These are phyloP conservation scores for Augiades crinisus DNA, from an alignment of 2,888 invertebrate genomes.

Conservation along the genomic window DNA sequence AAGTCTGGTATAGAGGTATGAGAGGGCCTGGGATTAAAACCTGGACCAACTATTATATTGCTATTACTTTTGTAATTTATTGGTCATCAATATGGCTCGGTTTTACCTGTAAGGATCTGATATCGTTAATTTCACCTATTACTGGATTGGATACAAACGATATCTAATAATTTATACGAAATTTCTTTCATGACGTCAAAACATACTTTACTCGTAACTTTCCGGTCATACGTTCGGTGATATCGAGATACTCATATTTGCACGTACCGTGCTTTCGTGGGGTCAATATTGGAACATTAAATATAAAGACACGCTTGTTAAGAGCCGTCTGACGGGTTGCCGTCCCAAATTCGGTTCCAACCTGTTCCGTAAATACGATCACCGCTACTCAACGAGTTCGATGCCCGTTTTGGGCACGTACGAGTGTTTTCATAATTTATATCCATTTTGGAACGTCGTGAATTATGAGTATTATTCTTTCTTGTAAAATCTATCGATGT, in stretches of 20 bases:
- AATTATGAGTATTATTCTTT: slow-evolving; percentile 1
- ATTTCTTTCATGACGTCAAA: too few species aligned
- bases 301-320: slow-evolving; percentile 24
- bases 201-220: background rate
- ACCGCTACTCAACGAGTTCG: slow-evolving; percentile 42
- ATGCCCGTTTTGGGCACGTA: slow-evolving; percentile 43
- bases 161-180: too few species aligned
- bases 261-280: slow-evolving; percentile 1
- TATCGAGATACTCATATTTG: background rate
- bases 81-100: too few species aligned
- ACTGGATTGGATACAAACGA: too few species aligned
- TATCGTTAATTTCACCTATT: too few species aligned
- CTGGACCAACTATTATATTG: too few species aligned
- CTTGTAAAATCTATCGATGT: background rate
- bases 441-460: slow-evolving; percentile 14
- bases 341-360: slow-evolving; percentile 33
- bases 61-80: too few species aligned
- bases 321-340: slow-evolving; percentile 36
- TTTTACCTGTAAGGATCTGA: too few species aligned
- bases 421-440: slow-evolving; percentile 45
- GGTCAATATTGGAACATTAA: slow-evolving; percentile 20
- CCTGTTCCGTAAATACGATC: slow-evolving; percentile 49
- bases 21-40: too few species aligned
- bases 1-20: too few species aligned
- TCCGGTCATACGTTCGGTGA: background rate